A percentile compares a stretch with the other conserved stretches of the same genome.
Conservation (phyloP, 2,797 vertebrate species). For the Dromococcyx pavoninus region DNA sequence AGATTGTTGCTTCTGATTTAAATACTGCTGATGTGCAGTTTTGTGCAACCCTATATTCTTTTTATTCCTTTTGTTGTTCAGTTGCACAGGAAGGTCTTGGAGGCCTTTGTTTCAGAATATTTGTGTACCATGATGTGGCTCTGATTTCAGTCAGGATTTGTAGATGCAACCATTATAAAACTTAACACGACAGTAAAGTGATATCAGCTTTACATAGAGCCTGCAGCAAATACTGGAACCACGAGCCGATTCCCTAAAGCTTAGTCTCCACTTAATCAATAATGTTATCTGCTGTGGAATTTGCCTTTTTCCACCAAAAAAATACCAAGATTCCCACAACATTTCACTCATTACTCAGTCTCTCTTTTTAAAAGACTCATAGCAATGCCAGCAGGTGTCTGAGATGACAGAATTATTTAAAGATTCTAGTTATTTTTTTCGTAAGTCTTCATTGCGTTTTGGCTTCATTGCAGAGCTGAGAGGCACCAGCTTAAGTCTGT, state of each 20-base stretch:
- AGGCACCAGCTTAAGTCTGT: not conserved
- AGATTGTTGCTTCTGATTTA: not conserved
- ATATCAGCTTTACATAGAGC: not conserved
- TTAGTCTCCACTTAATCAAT: not conserved
- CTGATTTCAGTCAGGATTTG: not conserved
- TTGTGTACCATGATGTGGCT: not conserved
- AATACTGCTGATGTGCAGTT: not conserved
- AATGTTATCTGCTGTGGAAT: not conserved
- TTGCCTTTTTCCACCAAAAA: not conserved
- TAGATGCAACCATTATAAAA: not conserved
- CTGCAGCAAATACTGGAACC: not conserved
- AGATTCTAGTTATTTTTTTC: not conserved
- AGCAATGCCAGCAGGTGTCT: not conserved
- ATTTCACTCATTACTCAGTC: not conserved
- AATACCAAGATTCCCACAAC: not conserved
- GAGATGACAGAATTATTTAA: not conserved
- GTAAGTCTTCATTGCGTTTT: not conserved
- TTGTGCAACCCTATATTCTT: not conserved
- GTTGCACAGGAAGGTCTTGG: not conserved
- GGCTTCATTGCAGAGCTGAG: not conserved
- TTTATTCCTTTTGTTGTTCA: not conserved
- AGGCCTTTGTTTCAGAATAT: not conserved
- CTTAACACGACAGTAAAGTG: not conserved
- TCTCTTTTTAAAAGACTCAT: not conserved
- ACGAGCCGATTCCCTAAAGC: not conserved